phyloP scores from a whole-genome alignment of 2,113 vertebrate species.

The Apteryx mantelli region DNA sequence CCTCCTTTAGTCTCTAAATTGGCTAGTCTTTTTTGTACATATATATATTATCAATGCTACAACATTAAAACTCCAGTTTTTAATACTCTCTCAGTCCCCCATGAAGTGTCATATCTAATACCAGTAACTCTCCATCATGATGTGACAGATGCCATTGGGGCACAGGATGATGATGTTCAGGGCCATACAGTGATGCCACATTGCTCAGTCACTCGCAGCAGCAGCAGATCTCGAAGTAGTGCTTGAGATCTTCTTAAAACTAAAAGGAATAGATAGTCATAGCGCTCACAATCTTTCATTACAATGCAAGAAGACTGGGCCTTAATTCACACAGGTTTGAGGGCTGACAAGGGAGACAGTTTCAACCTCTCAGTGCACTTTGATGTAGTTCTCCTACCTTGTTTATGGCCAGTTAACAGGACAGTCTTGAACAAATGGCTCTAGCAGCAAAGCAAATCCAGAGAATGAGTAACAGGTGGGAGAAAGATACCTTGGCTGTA shows the following conservation, averaged over 20 bases:
- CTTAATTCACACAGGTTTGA: not conserved
- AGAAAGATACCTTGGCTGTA: not conserved
- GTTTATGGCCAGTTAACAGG: not conserved
- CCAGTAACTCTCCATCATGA: not conserved
- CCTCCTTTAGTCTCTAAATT: not conserved
- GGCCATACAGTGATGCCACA: not conserved
- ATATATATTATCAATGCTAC: not conserved
- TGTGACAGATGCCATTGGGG: not conserved
- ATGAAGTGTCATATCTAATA: not conserved
- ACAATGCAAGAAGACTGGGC: not conserved
- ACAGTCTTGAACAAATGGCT: not conserved
- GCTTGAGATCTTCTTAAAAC: not conserved
- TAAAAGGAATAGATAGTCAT: not conserved
- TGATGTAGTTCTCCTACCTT: not conserved
- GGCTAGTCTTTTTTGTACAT: not conserved
- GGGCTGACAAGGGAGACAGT: not conserved
- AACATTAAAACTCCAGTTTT: not conserved
- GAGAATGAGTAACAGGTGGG: fast-evolving
- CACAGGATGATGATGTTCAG: not conserved
- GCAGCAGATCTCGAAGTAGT: not conserved
- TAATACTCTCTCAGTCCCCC: not conserved
- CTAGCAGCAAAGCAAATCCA: not conserved
- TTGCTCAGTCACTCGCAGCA: not conserved
- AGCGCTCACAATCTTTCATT: not conserved
- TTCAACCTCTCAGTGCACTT: not conserved